Evolutionary conservation across 2,113 vertebrate genomes (phyloP).

Genomic region (Felis catus): DNA sequence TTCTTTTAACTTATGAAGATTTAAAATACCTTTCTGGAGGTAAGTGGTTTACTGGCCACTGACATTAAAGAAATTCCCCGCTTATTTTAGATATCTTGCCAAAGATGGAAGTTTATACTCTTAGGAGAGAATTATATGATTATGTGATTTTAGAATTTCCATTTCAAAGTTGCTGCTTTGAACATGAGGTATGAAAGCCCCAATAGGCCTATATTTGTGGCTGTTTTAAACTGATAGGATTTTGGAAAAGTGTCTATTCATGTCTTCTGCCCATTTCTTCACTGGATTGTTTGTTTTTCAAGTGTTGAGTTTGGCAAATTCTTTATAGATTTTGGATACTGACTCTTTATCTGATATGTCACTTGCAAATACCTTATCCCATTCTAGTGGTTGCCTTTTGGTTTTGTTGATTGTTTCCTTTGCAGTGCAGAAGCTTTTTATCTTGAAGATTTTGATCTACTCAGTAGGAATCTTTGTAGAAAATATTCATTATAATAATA

Average conservation of each 20-base stretch:
- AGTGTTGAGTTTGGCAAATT: no score
- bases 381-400: no score
- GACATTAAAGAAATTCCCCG: neutral
- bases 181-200: neutral
- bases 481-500: neutral
- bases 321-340: no score
- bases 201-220: neutral
- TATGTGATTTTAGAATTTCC: constrained; percentile 1
- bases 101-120: neutral
- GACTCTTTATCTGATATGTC: no score
- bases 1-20: neutral
- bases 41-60: neutral
- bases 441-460: neutral
- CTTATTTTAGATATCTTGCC: neutral
- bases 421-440: no score
- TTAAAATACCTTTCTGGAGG: neutral
- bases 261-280: no score
- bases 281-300: no score
- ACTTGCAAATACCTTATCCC: no score
- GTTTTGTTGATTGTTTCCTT: no score
- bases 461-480: neutral
- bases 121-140: neutral
- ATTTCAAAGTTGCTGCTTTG: constrained; percentile 31
- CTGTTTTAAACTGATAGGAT: neutral
- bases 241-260: neutral